Percentiles rank a stretch among this genome's conserved stretches.
These are phyloP conservation scores for Polypedilum pembai DNA, from an alignment of 1,140 invertebrate genomes.

Conservation along the genomic window DNA sequence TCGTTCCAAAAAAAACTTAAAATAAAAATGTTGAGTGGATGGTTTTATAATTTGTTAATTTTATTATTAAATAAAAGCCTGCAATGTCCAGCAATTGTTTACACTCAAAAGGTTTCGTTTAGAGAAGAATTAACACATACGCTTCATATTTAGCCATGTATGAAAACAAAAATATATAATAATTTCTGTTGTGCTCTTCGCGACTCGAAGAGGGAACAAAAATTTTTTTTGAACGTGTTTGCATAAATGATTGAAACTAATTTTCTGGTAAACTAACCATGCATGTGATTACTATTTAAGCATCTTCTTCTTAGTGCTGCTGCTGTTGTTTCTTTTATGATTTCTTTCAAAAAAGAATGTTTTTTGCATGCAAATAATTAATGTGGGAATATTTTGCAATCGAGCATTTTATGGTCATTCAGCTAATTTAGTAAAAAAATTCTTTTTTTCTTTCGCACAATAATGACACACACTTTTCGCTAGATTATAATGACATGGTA, in stretches of 20 bases:
- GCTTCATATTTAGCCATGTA: background rate
- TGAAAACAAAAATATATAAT: background rate
- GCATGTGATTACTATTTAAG: slow-evolving; percentile 23
- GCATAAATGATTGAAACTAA: slow-evolving; percentile 25
- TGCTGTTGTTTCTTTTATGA: background rate
- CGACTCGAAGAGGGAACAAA: no score
- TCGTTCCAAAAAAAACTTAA: no score
- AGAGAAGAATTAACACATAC: slow-evolving; percentile 6
- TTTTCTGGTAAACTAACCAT: slow-evolving; percentile 28
- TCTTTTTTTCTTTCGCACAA: no score
- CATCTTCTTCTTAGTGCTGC: background rate
- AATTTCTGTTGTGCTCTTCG: no score
- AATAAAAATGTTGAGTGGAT: no score
- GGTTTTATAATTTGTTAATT: background rate
- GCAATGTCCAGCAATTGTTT: slow-evolving; percentile 21
- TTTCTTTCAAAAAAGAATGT: no score
- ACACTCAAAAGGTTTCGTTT: background rate
- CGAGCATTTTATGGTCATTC: no score
- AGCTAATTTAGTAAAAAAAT: no score
- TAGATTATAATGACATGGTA: no score
- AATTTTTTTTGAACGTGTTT: background rate
- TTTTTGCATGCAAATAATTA: no score
- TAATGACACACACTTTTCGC: no score
- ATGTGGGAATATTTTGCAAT: no score
- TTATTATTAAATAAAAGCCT: slow-evolving; percentile 1